These are phyloP conservation scores for Acanthosepion pharaonis DNA, from an alignment of 2,888 invertebrate genomes.

Conservation along the genomic window DNA sequence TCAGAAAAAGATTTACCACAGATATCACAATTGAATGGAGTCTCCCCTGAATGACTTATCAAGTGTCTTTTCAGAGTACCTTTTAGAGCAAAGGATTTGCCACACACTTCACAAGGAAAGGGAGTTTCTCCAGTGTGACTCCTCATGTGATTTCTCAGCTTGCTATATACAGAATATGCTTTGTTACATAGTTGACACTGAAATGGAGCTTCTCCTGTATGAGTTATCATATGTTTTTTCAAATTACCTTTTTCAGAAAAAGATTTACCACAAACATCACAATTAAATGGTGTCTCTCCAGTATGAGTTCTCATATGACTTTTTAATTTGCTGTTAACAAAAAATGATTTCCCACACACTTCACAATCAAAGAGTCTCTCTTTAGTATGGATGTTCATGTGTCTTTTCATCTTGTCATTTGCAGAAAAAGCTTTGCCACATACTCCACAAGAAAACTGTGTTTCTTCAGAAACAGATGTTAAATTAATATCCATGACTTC, in stretches of 20 bases:
- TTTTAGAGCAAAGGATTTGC: not conserved
- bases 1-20: slow-evolving; percentile 38
- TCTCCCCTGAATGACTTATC: not conserved
- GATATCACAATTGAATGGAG: not conserved
- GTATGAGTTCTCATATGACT: slow-evolving; percentile 39
- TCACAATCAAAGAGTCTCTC: slow-evolving; percentile 12
- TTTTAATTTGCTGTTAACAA: not conserved
- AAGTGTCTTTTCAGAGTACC: slow-evolving; percentile 14
- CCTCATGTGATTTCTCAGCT: not conserved
- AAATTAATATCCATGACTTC: too few species aligned
- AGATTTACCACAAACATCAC: slow-evolving; percentile 5
- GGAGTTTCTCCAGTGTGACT: slow-evolving; percentile 25
- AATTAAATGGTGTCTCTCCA: not conserved
- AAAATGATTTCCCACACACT: slow-evolving; percentile 18
- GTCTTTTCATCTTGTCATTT: slow-evolving; percentile 14
- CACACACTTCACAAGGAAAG: slow-evolving; percentile 25
- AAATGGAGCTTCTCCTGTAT: not conserved
- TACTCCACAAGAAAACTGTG: not conserved
- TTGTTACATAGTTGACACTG: not conserved
- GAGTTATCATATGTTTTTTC: slow-evolving; percentile 15
- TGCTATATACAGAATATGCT: not conserved
- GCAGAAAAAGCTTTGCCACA: not conserved
- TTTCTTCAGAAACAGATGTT: not conserved
- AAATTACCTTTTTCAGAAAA: not conserved
- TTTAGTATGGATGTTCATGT: not conserved